A percentile compares a stretch with the other conserved stretches of the same genome.
phyloP scores from a whole-genome alignment of 2,797 vertebrate genomes.

The Yasuhikotakia modesta region DNA sequence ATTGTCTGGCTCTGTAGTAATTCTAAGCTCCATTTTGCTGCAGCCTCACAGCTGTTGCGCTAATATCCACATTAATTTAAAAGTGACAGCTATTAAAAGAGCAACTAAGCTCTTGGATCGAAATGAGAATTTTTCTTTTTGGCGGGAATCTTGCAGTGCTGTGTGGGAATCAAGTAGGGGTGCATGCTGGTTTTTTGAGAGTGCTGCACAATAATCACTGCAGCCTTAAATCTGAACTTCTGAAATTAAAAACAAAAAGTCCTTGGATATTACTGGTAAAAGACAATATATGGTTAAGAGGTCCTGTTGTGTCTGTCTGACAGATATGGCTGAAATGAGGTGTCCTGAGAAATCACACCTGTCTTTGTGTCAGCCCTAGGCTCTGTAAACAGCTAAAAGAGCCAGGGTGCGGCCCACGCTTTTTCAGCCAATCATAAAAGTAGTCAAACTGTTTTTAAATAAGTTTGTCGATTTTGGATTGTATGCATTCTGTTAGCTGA shows the following conservation, averaged over 20 bases:
- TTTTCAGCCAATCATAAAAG: not conserved
- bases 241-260: not conserved
- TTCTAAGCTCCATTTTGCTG: slow-evolving; percentile 64
- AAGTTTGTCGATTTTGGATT: not conserved
- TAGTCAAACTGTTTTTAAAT: not conserved
- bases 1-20: slow-evolving; percentile 65
- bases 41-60: slow-evolving; percentile 70
- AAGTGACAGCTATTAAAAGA: slow-evolving; percentile 71
- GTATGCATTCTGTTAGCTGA: not conserved
- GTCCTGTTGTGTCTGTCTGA: not conserved
- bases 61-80: slow-evolving; percentile 77
- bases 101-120: slow-evolving; percentile 53
- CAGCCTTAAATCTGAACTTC: not conserved
- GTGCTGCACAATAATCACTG: not conserved
- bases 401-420: not conserved
- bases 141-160: slow-evolving; percentile 22
- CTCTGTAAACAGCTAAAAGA: not conserved
- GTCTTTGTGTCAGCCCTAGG: not conserved
- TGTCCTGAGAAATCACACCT: not conserved
- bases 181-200: slow-evolving; percentile 1
- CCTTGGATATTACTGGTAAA: not conserved
- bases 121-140: slow-evolving; percentile 58
- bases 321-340: not conserved
- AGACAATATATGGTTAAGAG: not conserved
- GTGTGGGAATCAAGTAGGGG: not conserved